phyloP scores from a whole-genome alignment of 2,888 invertebrate species.

The Rhimphoctona megacephalus region DNA sequence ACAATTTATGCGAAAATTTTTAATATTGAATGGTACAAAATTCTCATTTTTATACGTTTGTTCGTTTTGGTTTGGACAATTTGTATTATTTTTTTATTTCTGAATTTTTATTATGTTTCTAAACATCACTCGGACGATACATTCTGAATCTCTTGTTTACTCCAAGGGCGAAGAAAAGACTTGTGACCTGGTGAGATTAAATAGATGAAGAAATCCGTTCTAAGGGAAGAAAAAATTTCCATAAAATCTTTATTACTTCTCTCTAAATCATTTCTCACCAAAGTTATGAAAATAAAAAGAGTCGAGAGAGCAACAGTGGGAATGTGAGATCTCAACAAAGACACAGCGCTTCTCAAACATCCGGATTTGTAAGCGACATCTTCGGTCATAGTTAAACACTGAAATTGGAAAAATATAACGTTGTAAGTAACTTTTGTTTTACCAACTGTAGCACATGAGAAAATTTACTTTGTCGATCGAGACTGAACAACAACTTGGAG shows the following conservation, averaged over 20 bases:
- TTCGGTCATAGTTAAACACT: constrained; percentile 76
- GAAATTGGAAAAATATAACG: constrained; percentile 30
- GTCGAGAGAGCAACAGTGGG: constrained; percentile 73
- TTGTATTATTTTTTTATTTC: constrained; percentile 50
- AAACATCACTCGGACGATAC: constrained; percentile 62
- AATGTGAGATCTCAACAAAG: constrained; percentile 76
- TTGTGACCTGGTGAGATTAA: constrained; percentile 64
- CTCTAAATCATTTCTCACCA: constrained; percentile 70
- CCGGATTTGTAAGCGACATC: constrained; percentile 75
- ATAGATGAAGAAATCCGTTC: neutral
- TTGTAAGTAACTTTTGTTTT: neutral
- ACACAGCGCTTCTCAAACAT: constrained; percentile 73
- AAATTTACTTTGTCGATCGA: constrained; percentile 73
- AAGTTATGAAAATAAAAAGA: constrained; percentile 71
- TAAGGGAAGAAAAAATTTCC: neutral
- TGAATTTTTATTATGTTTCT: constrained; percentile 17
- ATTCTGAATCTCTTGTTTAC: constrained; percentile 70
- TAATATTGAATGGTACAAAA: neutral
- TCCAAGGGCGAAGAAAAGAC: constrained; percentile 73
- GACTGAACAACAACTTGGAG: constrained; percentile 77
- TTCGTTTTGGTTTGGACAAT: neutral
- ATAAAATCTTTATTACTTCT: neutral
- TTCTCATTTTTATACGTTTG: neutral
- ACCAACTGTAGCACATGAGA: neutral
- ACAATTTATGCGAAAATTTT: neutral